These are phyloP conservation scores for Halocynthia roretzi DNA, from an alignment of 23 tunicate genomes.

Conservation along the genomic window DNA sequence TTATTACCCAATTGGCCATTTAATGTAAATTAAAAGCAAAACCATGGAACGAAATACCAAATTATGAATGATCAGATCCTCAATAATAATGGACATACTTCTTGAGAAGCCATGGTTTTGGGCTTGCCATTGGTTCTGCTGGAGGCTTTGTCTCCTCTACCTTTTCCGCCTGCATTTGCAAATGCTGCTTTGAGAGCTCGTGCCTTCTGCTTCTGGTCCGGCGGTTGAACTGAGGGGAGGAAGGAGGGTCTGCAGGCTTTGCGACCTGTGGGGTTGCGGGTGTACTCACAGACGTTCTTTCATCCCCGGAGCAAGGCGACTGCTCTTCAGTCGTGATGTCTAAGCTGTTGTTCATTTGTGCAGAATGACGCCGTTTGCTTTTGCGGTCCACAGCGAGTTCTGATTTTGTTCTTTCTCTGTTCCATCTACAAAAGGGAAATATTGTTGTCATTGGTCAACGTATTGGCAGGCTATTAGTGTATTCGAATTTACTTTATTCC, in stretches of 20 bases:
- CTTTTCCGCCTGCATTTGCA: conserved; percentile 1
- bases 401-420: conserved; percentile 75
- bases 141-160: not conserved
- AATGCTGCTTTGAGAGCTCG: conserved; percentile 8
- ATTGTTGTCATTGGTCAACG: not conserved
- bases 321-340: conserved; percentile 9
- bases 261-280: conserved; percentile 14
- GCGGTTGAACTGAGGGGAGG: conserved; percentile 4
- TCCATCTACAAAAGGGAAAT: conserved; percentile 63
- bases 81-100: conserved; percentile 12
- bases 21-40: too few species aligned
- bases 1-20: too few species aligned
- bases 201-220: conserved; percentile 4
- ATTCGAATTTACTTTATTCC: conserved; percentile 43
- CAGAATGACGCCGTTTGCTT: conserved; percentile 57
- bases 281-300: not conserved
- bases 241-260: not conserved
- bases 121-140: conserved; percentile 28
- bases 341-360: not conserved
- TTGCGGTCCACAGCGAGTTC: conserved; percentile 58
- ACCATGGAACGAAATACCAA: not conserved
- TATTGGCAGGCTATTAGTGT: too few species aligned
- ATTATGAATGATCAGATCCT: not conserved
- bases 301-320: not conserved
- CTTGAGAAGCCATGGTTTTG: conserved; percentile 81